These are phyloP conservation scores for Hassar affinis DNA, from an alignment of 2,113 vertebrate genomes.

Conservation along the genomic window DNA sequence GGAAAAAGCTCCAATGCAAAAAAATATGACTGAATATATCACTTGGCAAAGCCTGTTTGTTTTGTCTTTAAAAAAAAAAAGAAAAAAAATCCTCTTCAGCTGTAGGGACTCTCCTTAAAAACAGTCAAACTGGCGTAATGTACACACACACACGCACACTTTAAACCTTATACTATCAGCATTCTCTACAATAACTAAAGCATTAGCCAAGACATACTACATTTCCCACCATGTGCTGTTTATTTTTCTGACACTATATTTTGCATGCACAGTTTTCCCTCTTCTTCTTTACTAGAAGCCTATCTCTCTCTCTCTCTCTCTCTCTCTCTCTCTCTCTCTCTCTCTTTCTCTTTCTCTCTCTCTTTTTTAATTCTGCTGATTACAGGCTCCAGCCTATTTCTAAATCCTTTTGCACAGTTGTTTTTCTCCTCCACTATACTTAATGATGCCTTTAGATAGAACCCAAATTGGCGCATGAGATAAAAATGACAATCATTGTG, in stretches of 20 bases:
- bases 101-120: not conserved
- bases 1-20: too few species aligned
- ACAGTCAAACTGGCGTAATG: not conserved
- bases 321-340: too few species aligned
- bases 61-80: too few species aligned
- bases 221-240: not conserved
- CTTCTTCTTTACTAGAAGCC: not conserved
- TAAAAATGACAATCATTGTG: constrained; percentile 45
- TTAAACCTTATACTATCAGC: not conserved
- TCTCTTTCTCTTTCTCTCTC: too few species aligned
- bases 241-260: not conserved
- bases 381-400: constrained; percentile 7
- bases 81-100: too few species aligned
- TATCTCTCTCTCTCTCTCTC: not conserved
- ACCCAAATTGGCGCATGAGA: constrained; percentile 26
- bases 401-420: constrained; percentile 24
- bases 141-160: not conserved
- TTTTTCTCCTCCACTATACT: constrained; percentile 11
- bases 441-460: constrained; percentile 45
- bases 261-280: not conserved
- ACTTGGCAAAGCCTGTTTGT: too few species aligned
- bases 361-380: constrained; percentile 11
- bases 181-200: not conserved
- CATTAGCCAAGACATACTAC: not conserved
- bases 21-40: too few species aligned